Percentiles rank a stretch among this genome's conserved stretches.
phyloP scores from a whole-genome alignment of 1,140 invertebrate genomes.

The Diorhabda elongata region DNA sequence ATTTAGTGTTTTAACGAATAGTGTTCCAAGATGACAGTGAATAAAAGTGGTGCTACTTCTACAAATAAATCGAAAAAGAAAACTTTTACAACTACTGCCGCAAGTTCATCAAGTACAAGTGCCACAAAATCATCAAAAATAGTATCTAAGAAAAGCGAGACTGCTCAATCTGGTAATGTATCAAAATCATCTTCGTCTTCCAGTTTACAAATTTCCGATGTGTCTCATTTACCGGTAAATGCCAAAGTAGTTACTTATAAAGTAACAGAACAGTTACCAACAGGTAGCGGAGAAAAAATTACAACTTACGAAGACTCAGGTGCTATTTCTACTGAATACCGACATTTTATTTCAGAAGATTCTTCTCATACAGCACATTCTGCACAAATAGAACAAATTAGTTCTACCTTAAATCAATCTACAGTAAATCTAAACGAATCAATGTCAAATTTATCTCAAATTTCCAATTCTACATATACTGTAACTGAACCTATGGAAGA shows the following conservation, averaged over 20 bases:
- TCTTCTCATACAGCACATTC: conserved; percentile 19
- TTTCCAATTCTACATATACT: conserved; percentile 40
- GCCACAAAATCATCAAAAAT: conserved; percentile 30
- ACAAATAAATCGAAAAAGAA: conserved; percentile 36
- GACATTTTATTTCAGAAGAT: conserved; percentile 40
- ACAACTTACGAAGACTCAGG: conserved; percentile 43
- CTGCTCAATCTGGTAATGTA: conserved; percentile 22
- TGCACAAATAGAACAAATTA: conserved; percentile 40
- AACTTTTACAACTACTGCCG: conserved; percentile 20
- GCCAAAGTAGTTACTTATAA: conserved; percentile 40
- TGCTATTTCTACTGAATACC: conserved; percentile 41
- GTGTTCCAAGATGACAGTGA: conserved; percentile 41
- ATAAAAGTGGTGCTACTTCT: conserved; percentile 34
- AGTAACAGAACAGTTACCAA: conserved; percentile 41
- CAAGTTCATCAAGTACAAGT: conserved; percentile 29
- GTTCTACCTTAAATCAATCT: conserved; percentile 40
- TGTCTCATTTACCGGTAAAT: conserved; percentile 42
- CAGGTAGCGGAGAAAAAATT: conserved; percentile 43
- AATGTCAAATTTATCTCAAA: conserved; percentile 37
- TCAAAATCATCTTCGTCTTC: conserved; percentile 42
- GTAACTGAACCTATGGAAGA: conserved; percentile 46
- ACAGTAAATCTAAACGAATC: conserved; percentile 38
- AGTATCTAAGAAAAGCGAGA: conserved; percentile 18
- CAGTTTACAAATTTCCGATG: conserved; percentile 44
- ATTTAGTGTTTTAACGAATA: conserved; percentile 20